A percentile compares a stretch with the other conserved stretches of the same genome.
Evolutionary conservation across 2,888 invertebrate genomes (phyloP).

Genomic region (Machimus atricapillus): DNA sequence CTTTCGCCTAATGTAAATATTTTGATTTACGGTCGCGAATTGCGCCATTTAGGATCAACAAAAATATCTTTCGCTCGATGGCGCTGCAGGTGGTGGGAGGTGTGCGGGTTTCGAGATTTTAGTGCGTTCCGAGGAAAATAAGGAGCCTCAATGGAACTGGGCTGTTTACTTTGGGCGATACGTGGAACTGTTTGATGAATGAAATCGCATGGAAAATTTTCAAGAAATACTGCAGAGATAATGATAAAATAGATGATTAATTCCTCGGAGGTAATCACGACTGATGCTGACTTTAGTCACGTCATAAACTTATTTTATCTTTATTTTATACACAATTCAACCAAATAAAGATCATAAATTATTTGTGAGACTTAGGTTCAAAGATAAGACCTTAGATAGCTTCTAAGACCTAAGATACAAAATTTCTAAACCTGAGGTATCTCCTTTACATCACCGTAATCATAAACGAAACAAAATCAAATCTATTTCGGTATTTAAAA

Average conservation of each 20-base stretch:
- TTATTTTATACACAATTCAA: not conserved
- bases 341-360: not conserved
- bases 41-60: slow-evolving; percentile 11
- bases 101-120: not conserved
- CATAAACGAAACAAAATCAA: not conserved
- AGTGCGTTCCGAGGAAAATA: not conserved
- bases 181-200: not conserved
- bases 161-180: not conserved
- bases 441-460: not conserved
- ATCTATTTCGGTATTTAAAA: too few species aligned
- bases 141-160: not conserved
- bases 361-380: not conserved
- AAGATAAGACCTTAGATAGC: not conserved
- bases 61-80: not conserved
- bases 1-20: slow-evolving; percentile 22
- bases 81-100: not conserved
- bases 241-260: not conserved
- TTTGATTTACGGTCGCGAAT: slow-evolving; percentile 22
- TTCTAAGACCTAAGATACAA: not conserved
- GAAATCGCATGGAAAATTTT: not conserved
- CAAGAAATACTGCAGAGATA: not conserved
- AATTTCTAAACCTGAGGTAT: not conserved
- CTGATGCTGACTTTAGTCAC: not conserved
- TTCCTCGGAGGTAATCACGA: not conserved
- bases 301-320: not conserved